Conservation (phyloP, 2,113 vertebrate genomes). For the Turnix velox region DNA sequence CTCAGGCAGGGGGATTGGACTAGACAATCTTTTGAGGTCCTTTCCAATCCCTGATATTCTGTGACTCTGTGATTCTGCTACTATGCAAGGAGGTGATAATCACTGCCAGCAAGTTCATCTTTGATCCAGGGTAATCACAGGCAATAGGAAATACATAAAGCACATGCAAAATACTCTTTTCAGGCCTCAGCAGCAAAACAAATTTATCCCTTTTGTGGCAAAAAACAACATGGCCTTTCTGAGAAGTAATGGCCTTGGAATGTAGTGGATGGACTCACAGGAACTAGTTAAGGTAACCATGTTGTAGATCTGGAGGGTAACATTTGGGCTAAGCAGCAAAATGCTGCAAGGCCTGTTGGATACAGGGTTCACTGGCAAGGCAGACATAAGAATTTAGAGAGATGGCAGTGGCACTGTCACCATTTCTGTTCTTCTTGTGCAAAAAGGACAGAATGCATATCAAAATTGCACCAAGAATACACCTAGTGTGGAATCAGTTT, state of each 20-base stretch:
- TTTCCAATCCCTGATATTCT: no score
- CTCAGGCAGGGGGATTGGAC: no score
- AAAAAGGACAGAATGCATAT: not conserved
- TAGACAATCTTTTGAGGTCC: no score
- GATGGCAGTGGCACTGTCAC: not conserved
- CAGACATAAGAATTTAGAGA: not conserved
- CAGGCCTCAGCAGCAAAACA: not conserved
- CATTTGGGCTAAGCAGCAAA: not conserved
- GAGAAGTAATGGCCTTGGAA: not conserved
- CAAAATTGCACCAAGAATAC: not conserved
- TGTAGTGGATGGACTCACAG: not conserved
- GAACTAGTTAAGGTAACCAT: not conserved
- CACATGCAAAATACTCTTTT: not conserved
- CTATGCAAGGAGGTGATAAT: not conserved
- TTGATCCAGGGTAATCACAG: slow-evolving; percentile 11
- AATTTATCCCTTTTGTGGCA: not conserved
- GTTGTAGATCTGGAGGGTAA: not conserved
- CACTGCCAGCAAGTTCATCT: slow-evolving; percentile 10
- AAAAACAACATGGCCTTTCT: not conserved
- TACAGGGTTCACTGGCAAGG: not conserved
- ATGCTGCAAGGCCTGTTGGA: not conserved
- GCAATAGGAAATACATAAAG: not conserved
- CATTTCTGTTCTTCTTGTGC: not conserved
- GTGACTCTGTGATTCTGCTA: no score
- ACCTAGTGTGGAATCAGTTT: not conserved